Evolutionary conservation across 2,797 vertebrate genomes (phyloP).

Genomic region (Lagodon rhomboides): DNA sequence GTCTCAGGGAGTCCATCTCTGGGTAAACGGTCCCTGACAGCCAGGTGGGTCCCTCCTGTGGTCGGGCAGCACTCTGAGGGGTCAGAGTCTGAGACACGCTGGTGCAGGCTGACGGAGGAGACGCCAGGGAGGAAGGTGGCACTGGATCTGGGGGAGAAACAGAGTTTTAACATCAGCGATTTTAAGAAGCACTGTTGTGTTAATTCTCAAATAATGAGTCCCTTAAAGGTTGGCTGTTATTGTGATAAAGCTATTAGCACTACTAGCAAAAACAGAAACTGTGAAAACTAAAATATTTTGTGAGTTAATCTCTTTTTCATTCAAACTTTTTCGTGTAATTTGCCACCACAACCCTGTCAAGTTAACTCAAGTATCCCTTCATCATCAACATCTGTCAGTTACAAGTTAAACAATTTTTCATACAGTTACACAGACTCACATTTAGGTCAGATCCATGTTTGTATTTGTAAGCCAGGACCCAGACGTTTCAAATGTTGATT

Average conservation of each 20-base stretch:
- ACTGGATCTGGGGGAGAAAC: slow-evolving; percentile 61
- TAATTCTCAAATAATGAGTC: not conserved
- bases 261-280: not conserved
- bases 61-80: slow-evolving; percentile 72
- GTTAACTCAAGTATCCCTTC: not conserved
- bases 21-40: slow-evolving; percentile 77
- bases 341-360: not conserved
- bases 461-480: not conserved
- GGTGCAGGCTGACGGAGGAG: slow-evolving; percentile 87
- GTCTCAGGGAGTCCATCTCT: slow-evolving; percentile 93
- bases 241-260: not conserved
- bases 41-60: slow-evolving; percentile 71
- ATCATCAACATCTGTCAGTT: too few species aligned
- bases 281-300: not conserved
- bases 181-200: not conserved
- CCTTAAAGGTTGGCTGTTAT: not conserved
- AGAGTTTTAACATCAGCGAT: not conserved
- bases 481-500: not conserved
- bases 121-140: slow-evolving; percentile 69
- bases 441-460: not conserved
- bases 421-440: not conserved
- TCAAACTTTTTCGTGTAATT: not conserved
- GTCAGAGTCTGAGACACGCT: slow-evolving; percentile 90
- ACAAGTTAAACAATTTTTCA: not conserved
- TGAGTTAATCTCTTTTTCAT: too few species aligned